A percentile compares a stretch with the other conserved stretches of the same genome.
phyloP scores from a whole-genome alignment of 2,888 invertebrate species.

The Tribolium freemani region DNA sequence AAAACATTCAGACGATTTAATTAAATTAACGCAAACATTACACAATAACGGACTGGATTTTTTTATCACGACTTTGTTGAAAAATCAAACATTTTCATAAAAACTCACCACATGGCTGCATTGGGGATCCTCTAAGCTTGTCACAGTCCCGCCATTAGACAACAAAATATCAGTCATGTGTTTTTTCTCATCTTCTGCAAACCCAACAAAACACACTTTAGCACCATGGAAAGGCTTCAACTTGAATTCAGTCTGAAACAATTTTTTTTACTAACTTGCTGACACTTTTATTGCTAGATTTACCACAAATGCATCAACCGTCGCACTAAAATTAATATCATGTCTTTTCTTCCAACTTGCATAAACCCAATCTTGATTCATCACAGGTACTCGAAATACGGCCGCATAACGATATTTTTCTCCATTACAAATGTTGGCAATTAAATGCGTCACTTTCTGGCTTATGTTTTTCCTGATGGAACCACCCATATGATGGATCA shows the following conservation, averaged over 20 bases:
- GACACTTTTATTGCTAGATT: constrained; percentile 59
- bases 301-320: constrained; percentile 78
- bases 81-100: not conserved
- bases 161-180: constrained; percentile 93
- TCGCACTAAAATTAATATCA: constrained; percentile 79
- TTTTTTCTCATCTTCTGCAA: constrained; percentile 88
- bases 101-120: constrained; percentile 93
- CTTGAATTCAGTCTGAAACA: constrained; percentile 77
- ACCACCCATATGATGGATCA: constrained; percentile 97
- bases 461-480: constrained; percentile 93
- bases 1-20: not conserved
- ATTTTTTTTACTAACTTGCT: not conserved
- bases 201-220: constrained; percentile 90
- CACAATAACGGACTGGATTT: not conserved
- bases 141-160: constrained; percentile 87
- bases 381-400: constrained; percentile 89
- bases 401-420: constrained; percentile 96
- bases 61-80: not conserved
- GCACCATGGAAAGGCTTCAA: constrained; percentile 91
- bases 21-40: too few species aligned
- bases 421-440: constrained; percentile 90
- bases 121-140: constrained; percentile 83
- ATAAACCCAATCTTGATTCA: constrained; percentile 90
- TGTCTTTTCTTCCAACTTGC: constrained; percentile 88
- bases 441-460: constrained; percentile 91